phyloP scores from a whole-genome alignment of 2,797 vertebrate genomes.

The Notamacropus eugenii region DNA sequence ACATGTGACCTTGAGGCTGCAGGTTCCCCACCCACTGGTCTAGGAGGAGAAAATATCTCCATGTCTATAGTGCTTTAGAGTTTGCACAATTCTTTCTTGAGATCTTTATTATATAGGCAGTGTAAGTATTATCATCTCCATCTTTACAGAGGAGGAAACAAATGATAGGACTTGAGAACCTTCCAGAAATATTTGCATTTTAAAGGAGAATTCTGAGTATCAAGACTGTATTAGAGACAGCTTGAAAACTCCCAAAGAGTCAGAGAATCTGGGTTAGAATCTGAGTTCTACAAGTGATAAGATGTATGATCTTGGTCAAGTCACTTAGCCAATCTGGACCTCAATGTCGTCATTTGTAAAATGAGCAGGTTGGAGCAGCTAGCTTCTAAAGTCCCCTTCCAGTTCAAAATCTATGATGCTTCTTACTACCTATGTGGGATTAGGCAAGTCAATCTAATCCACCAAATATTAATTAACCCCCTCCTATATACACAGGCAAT shows the following conservation, averaged over 20 bases:
- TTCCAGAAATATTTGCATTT: not conserved
- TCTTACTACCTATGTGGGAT: not conserved
- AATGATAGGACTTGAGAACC: not conserved
- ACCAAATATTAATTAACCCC: not conserved
- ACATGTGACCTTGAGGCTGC: too few species aligned
- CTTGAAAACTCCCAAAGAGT: not conserved
- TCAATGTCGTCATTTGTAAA: constrained; percentile 51
- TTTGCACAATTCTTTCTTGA: not conserved
- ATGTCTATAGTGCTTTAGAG: not conserved
- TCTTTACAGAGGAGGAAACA: not conserved
- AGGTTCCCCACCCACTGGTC: too few species aligned
- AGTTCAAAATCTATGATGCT: not conserved
- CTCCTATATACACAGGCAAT: not conserved
- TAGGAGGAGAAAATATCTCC: not conserved
- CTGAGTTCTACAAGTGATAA: not conserved
- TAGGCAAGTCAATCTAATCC: not conserved
- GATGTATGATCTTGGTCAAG: not conserved
- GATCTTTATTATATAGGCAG: not conserved
- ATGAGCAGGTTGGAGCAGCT: not conserved
- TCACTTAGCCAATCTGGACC: constrained; percentile 45
- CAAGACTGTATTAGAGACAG: not conserved
- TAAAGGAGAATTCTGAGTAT: not conserved
- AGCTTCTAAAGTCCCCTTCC: not conserved
- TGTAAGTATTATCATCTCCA: not conserved
- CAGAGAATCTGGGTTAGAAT: not conserved